A percentile compares a stretch with the other conserved stretches of the same genome.
Conservation (phyloP, 2,888 invertebrate genomes). For the Lucinisca nassula region DNA sequence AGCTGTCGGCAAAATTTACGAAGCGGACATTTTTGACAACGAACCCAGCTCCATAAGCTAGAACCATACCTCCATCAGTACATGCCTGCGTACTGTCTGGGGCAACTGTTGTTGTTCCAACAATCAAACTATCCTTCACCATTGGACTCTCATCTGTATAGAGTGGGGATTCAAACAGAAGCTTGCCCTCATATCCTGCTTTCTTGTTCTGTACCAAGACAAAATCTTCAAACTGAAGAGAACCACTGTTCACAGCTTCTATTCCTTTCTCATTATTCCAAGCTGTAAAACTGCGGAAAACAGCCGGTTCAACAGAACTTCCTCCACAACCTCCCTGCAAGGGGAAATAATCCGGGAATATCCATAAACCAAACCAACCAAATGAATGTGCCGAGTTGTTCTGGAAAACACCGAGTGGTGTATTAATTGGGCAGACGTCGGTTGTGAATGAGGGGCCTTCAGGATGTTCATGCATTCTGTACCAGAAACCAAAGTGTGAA, state of each 20-base stretch:
- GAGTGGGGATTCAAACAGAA: conserved; percentile 27
- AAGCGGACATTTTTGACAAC: conserved; percentile 70
- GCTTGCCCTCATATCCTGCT: conserved; percentile 82
- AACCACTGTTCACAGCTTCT: conserved; percentile 83
- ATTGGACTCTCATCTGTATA: conserved; percentile 62
- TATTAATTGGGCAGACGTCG: conserved; percentile 78
- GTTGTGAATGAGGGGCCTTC: conserved; percentile 83
- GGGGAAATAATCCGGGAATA: conserved; percentile 81
- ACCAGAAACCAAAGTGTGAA: conserved; percentile 87
- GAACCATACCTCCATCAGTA: conserved; percentile 73
- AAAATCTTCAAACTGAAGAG: conserved; percentile 81
- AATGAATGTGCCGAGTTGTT: conserved; percentile 86
- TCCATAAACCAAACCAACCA: conserved; percentile 87
- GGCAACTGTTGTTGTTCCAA: conserved; percentile 60
- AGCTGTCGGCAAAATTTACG: conserved; percentile 60
- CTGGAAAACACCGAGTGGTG: conserved; percentile 78
- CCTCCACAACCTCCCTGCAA: conserved; percentile 60
- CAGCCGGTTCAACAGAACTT: conserved; percentile 51
- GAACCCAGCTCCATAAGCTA: conserved; percentile 83
- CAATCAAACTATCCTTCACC: conserved; percentile 62
- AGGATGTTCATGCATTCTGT: conserved; percentile 84
- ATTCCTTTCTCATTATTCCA: conserved; percentile 86
- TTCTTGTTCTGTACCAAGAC: conserved; percentile 81
- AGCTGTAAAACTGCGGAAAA: conserved; percentile 74
- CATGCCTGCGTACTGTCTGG: conserved; percentile 59